Base-by-base conservation (phyloP, 1,140 invertebrate species). In the Magallana ariakensis region DNA sequence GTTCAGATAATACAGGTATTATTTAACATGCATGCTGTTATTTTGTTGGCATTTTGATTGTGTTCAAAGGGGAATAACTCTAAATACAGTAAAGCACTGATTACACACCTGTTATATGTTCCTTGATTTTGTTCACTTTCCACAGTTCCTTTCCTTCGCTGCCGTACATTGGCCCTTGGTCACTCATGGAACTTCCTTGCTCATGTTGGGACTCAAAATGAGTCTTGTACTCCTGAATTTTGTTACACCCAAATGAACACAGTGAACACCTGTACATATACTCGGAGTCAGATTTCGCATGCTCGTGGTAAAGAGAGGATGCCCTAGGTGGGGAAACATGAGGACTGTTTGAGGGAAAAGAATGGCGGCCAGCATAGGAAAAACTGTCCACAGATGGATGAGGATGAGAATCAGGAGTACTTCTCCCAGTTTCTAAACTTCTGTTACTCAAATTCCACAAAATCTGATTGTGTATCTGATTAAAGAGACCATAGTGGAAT, bases 121-220 rank as follows among this genome's bases (percentile, higher is more conserved):
- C 91, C 80, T 91, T 91, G 19, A 93, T 91, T 88, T 90, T 92
- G 53, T 88, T 87, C 16, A 93, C 90, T 81, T 92, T 93, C 92
- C 91, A 92, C 33, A 89, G 88, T 83, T 93, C 92, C 53, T 83
- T 87, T 33, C 87, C 86, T 26, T 90, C 89, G n/a, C n/a, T 19
- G 26, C 54, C 85, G 4, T 56, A 19, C 7, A 70, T 26, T 56
- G 46, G 58, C 26, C 85, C 85, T 15, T 46, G 19, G 6, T 56
- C 19, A 26, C 60, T 22, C 5, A 58, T 19, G 16, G 58, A 70
- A 16, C 75, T 53, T 60, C 54, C 62, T 58, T 85, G 87, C 46
- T 85, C 87, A 82, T 91, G 91, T 57, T 89, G 87, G 11, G 53
- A 82, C 19, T 87, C 83, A 83, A 88, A 90, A 57, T 91, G 91